Conservation (phyloP, 1,140 invertebrate species). For the Phymorhynchus buccinoides region DNA sequence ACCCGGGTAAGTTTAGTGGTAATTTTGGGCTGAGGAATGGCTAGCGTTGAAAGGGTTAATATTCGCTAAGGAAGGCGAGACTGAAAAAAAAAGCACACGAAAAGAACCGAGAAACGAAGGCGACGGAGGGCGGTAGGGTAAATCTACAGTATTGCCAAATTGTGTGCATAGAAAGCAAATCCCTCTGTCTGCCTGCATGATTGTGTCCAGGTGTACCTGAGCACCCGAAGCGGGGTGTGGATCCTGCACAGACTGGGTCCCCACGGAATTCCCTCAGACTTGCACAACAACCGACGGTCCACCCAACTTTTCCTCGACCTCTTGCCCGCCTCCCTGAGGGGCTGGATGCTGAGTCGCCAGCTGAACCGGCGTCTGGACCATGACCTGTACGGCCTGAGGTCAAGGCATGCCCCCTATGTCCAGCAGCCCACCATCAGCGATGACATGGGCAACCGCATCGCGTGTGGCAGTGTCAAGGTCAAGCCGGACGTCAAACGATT, state of each 20-base stretch:
- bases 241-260: constrained; percentile 72
- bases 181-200: too few species aligned
- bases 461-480: constrained; percentile 72
- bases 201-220: constrained; percentile 72
- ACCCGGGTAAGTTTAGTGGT: too few species aligned
- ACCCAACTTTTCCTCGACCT: too few species aligned
- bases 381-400: constrained; percentile 70
- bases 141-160: too few species aligned
- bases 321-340: neutral
- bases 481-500: constrained; percentile 69
- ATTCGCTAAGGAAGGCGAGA: too few species aligned
- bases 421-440: constrained; percentile 77
- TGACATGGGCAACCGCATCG: constrained; percentile 75
- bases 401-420: constrained; percentile 71
- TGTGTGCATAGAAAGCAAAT: too few species aligned
- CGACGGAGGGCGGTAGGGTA: too few species aligned
- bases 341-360: neutral
- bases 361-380: constrained; percentile 71
- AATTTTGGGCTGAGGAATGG: too few species aligned
- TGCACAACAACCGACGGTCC: constrained; percentile 38
- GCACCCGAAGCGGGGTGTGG: constrained; percentile 75
- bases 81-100: too few species aligned
- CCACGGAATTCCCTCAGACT: constrained; percentile 61
- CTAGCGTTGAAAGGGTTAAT: too few species aligned
- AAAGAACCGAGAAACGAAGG: too few species aligned